Percentiles rank a stretch among this genome's conserved stretches.
phyloP scores from a whole-genome alignment of 2,888 invertebrate genomes.

The Drosophila heteroneura region DNA sequence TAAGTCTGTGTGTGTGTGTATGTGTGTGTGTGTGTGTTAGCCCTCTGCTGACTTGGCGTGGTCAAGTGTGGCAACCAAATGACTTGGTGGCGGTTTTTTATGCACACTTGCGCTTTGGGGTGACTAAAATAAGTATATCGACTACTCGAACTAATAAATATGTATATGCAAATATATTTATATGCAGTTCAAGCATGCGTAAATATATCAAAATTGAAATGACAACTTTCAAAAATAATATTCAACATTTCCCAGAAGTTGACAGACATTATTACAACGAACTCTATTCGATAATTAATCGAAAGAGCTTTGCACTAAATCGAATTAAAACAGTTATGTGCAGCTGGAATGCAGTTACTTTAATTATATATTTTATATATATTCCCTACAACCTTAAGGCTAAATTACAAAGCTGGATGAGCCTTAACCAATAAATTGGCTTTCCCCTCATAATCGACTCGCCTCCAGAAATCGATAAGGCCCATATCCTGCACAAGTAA shows the following conservation, averaged over 20 bases:
- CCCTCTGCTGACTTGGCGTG: constrained; percentile 40
- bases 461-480: too few relatives aligned
- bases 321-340: neutral
- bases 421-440: neutral
- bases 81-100: constrained; percentile 47
- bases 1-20: constrained; percentile 20
- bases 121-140: constrained; percentile 47
- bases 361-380: neutral
- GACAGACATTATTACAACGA: neutral
- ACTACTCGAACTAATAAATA: constrained; percentile 44
- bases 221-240: neutral
- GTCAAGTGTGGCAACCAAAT: constrained; percentile 56
- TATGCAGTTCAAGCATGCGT: neutral
- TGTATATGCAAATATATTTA: neutral
- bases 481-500: too few relatives aligned
- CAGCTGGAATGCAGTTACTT: neutral
- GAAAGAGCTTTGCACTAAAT: neutral
- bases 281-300: neutral
- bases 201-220: neutral
- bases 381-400: neutral
- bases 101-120: constrained; percentile 32
- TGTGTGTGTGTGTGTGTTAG: constrained; percentile 34
- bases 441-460: neutral
- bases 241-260: neutral
- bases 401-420: neutral